Evolutionary conservation across 2,888 invertebrate genomes (phyloP).

Genomic region (Cheiracanthium punctorium): DNA sequence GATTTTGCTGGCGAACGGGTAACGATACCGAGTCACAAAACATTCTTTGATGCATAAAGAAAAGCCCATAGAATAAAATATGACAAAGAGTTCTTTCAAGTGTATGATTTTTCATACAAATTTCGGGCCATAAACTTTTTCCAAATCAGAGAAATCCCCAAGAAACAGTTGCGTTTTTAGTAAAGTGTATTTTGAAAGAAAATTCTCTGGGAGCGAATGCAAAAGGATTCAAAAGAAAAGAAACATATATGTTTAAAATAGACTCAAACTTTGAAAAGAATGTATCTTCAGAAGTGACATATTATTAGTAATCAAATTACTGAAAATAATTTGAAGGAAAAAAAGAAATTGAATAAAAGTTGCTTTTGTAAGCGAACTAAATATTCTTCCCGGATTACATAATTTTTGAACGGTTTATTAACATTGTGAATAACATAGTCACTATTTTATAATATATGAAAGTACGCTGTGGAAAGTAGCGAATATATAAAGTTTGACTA

Average conservation of each 20-base stretch:
- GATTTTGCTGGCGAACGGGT: too few relatives aligned
- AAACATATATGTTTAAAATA: too few relatives aligned
- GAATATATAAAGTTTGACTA: too few relatives aligned
- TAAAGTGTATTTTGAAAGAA: not conserved
- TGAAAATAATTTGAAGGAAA: not conserved
- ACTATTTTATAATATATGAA: too few relatives aligned
- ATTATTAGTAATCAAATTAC: not conserved
- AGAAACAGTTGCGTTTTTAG: not conserved
- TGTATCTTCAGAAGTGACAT: not conserved
- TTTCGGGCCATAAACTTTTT: constrained; percentile 6
- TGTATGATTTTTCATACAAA: constrained; percentile 6
- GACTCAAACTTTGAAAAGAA: not conserved
- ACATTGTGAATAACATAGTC: too few relatives aligned
- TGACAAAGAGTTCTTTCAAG: not conserved
- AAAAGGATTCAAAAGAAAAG: not conserved
- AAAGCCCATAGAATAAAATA: not conserved
- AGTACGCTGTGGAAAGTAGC: too few relatives aligned
- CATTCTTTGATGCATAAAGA: not conserved
- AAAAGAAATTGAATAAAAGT: too few relatives aligned
- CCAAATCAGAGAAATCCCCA: not conserved
- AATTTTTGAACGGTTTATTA: too few relatives aligned
- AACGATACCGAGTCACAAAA: not conserved
- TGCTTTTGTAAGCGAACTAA: too few relatives aligned
- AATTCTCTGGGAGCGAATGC: not conserved
- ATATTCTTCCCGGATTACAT: too few relatives aligned